Conservation (phyloP, 2,113 vertebrate genomes). For the Octodon degus region DNA sequence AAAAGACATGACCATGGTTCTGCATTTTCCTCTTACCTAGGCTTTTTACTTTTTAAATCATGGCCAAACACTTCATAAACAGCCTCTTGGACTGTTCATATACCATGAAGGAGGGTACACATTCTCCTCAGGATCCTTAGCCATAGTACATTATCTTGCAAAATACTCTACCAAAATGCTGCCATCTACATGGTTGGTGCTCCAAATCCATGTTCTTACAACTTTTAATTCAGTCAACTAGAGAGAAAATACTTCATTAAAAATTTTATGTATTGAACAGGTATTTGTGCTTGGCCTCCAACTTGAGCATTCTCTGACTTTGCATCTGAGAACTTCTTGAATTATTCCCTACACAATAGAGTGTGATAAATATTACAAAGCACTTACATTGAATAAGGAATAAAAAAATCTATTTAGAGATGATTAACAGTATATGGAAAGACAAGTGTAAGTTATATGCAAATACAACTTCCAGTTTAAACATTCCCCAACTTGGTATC, state of each 20-base stretch:
- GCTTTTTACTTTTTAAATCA: neutral
- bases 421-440: neutral
- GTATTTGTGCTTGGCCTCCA: neutral
- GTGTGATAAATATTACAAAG: neutral
- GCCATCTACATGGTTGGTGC: neutral
- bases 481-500: neutral
- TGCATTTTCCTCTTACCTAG: neutral
- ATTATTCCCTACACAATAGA: neutral
- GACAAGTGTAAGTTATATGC: neutral
- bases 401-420: neutral
- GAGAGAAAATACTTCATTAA: neutral
- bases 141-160: neutral
- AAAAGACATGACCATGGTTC: neutral
- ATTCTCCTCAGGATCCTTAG: neutral
- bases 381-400: neutral
- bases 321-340: too few relatives aligned
- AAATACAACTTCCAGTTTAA: neutral
- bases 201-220: neutral
- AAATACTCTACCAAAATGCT: slow-evolving; percentile 16
- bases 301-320: too few relatives aligned
- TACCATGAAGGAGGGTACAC: slow-evolving; percentile 69
- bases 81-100: slow-evolving; percentile 54
- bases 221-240: neutral
- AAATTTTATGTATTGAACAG: neutral
- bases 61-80: slow-evolving; percentile 20